Evolutionary conservation across 1,140 invertebrate species (phyloP), one percentile per base, ranked within the genome.

Genomic region (Vanessa atalanta): DNA sequence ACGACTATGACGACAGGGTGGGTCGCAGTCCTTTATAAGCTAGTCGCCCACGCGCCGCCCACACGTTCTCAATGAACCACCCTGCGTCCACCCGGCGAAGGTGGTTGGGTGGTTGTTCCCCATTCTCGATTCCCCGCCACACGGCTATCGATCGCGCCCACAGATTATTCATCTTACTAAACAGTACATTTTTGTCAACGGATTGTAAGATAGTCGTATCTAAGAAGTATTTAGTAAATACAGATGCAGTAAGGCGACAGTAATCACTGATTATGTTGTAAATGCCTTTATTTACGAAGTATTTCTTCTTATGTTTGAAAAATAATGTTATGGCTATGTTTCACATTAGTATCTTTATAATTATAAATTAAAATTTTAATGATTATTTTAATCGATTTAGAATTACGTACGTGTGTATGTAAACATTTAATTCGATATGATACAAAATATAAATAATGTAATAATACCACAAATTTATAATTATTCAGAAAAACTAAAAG

Each of bases 1-100:
- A 86, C 85, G 82, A 92, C 86, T 91, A 85, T 81, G 83, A 76
- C 71, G 84, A 77, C 79, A 79, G 80, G 87, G 83, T 77, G 89
- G 83, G 78, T 79, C 70, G 79, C 77, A 75, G 47, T 82, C 89
- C 94, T 94, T 93, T 95, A 94, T 94, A 94, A 94, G 87, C 85
- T 81, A 71, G 77, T 84, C 90, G 85, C 87, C 90, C 86, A 89
- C 88, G 90, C 79, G 84, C 90, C 93, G 93, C 94, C 94, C 92
- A 94, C 94, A 94, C 94, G 92, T 93, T 93, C 93, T 94, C 91
- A 94, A 95, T 94, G 94, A 94, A 94, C 85, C 84, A 69, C 83
- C 84, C 83, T 79, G 68, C 72, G 65, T 71, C 67, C 74, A 66
- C 84, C 82, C 74, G 60, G 74, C 73, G 68, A 8, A 12, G 65